Base-by-base conservation (phyloP, 2,797 vertebrate genomes). In the Phoxinus dragarum region DNA sequence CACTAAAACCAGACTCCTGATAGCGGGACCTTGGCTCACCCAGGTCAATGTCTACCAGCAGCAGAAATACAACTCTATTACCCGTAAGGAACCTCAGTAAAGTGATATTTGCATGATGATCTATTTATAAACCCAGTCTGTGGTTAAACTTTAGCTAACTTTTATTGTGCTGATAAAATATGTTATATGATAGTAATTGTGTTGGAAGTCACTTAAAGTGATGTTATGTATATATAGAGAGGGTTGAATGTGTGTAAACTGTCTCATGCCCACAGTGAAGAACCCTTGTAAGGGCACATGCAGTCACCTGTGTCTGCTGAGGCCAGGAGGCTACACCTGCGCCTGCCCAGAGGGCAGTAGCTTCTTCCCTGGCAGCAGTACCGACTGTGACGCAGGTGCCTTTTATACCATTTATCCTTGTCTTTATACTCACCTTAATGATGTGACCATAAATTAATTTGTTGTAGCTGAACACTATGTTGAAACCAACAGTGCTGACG, bases 1-100 rank as follows among this genome's bases (percentile, higher is more conserved):
- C 80, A 90, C 95, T 81, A 98, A 97, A 95, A 95, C 97, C 38
- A 99, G 97, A 92, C 94, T 99, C 67, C 88, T 99, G 84, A 97
- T 96, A 0, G 96, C 98, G 91, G 99, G 98, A 89, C 98, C 98
- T 0, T 99, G 98, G 98, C 96, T 99, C 78, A 99, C 98, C 27
- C 98, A 99, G 94, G 97, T 97, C 86, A 96, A 97, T 73, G 92
- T 99, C 91, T 99, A 99, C 93, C 98, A 99, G 93, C 95, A 97
- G 88, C 95, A 96, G 64, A 96, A 97, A 91, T 97, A 98, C 90
- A 98, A 98, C 93, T 95, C 87, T 27, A 97, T 97, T 95, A 97
- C 76, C 56, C 1, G 98, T 97, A 91, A 94, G 91, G 79, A 87
- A 69, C 19, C 67, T 36, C 36, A 75, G 17, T 75, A n/a, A 78